Conservation (phyloP, 2,888 invertebrate genomes). For the Octonoba sinensis region DNA sequence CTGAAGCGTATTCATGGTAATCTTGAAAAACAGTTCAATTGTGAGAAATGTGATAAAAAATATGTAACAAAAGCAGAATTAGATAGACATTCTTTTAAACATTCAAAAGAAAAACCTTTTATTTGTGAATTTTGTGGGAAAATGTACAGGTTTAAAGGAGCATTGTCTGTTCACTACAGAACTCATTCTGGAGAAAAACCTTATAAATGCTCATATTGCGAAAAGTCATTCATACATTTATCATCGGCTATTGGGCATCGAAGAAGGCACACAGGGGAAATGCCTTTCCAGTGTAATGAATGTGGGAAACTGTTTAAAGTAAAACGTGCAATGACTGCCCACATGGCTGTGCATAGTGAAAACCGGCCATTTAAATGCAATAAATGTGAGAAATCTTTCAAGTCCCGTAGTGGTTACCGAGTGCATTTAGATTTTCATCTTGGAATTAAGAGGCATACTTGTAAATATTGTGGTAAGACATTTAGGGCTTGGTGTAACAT, state of each 20-base stretch:
- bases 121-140: conserved; percentile 68
- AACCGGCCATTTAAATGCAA: conserved; percentile 61
- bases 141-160: conserved; percentile 67
- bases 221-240: conserved; percentile 60
- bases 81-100: conserved; percentile 66
- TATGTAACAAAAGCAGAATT: conserved; percentile 66
- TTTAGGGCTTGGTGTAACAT: conserved; percentile 65
- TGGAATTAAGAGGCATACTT: conserved; percentile 60
- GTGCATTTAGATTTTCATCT: conserved; percentile 65
- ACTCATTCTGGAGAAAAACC: conserved; percentile 64
- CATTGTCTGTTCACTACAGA: conserved; percentile 60
- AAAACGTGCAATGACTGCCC: conserved; percentile 66
- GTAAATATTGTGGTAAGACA: conserved; percentile 61
- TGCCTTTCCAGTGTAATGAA: conserved; percentile 66
- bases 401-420: conserved; percentile 60
- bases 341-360: conserved; percentile 64
- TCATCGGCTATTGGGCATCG: conserved; percentile 61
- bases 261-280: conserved; percentile 67
- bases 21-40: conserved; percentile 65
- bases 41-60: conserved; percentile 66
- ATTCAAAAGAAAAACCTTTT: conserved; percentile 67
- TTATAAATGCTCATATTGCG: conserved; percentile 63
- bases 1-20: conserved; percentile 64
- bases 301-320: conserved; percentile 67
- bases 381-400: conserved; percentile 63